Evolutionary conservation across 1,140 invertebrate species (phyloP).

Genomic region (Hycleus phaleratus): DNA sequence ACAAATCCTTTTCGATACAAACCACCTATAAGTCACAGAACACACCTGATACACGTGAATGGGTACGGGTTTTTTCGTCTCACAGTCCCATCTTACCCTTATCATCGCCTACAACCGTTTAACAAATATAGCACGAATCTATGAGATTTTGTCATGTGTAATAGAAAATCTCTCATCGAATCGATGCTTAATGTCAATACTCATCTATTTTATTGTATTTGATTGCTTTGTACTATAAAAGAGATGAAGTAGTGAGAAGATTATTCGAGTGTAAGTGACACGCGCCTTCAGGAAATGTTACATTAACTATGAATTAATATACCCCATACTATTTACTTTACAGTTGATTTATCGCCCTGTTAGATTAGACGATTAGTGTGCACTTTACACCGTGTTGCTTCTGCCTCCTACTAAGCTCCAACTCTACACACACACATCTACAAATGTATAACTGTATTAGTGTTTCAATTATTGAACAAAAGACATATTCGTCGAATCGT

Average conservation of each 20-base stretch:
- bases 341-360: slow-evolving; percentile 11
- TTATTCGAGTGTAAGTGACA: slow-evolving; percentile 8
- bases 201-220: not conserved
- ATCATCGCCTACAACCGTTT: too few species aligned
- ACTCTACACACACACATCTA: not conserved
- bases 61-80: too few species aligned
- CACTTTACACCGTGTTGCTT: slow-evolving; percentile 1
- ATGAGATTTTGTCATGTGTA: too few species aligned
- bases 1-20: slow-evolving; percentile 2
- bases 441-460: too few species aligned
- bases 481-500: not conserved
- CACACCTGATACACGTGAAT: not conserved
- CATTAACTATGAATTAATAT: slow-evolving; percentile 17
- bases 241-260: not conserved
- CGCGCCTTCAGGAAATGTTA: slow-evolving; percentile 11
- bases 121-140: too few species aligned
- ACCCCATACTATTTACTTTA: slow-evolving; percentile 12
- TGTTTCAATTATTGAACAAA: not conserved
- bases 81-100: too few species aligned
- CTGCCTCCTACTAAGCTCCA: slow-evolving; percentile 4
- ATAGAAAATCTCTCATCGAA: too few species aligned
- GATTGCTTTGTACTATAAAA: not conserved
- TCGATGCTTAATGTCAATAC: not conserved
- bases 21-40: slow-evolving; percentile 1
- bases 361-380: not conserved